Conservation (phyloP, 1,140 invertebrate genomes). For the Drosophila parvula region DNA sequence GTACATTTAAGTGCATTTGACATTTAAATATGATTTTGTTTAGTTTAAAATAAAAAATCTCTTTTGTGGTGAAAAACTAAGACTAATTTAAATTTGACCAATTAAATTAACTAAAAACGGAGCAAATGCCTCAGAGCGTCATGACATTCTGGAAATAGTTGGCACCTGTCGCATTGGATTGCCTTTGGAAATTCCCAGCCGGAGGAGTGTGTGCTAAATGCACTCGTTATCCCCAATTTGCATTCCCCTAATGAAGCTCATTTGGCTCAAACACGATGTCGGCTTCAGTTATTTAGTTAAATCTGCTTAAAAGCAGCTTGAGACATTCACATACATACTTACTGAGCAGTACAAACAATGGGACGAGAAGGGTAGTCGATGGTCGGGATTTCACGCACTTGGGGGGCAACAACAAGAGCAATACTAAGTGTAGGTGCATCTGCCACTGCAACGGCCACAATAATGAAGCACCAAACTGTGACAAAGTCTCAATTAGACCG, state of each 20-base stretch:
- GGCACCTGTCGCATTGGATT: neutral
- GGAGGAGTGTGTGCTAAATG: conserved; percentile 5
- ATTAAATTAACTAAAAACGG: neutral
- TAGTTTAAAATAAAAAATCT: too few species aligned
- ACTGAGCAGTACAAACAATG: conserved; percentile 23
- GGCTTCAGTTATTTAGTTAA: conserved; percentile 43
- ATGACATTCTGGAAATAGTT: conserved; percentile 8
- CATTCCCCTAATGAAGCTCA: conserved; percentile 56
- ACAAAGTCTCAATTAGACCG: conserved; percentile 81
- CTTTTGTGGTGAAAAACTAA: too few species aligned
- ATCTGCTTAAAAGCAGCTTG: conserved; percentile 24
- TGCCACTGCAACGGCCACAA: conserved; percentile 52
- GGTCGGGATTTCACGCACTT: conserved; percentile 44
- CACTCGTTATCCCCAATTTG: conserved; percentile 40
- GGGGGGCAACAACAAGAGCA: conserved; percentile 21
- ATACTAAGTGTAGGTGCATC: conserved; percentile 6
- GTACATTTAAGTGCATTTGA: too few species aligned
- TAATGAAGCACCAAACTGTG: conserved; percentile 68
- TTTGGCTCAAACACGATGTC: conserved; percentile 36
- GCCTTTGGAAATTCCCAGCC: conserved; percentile 3
- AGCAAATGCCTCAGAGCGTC: neutral
- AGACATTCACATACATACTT: conserved; percentile 28
- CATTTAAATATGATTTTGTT: too few species aligned
- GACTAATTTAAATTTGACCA: neutral
- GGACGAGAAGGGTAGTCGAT: conserved; percentile 10